Conservation (phyloP, 2,888 invertebrate species). For the Neoaliturus tenellus region DNA sequence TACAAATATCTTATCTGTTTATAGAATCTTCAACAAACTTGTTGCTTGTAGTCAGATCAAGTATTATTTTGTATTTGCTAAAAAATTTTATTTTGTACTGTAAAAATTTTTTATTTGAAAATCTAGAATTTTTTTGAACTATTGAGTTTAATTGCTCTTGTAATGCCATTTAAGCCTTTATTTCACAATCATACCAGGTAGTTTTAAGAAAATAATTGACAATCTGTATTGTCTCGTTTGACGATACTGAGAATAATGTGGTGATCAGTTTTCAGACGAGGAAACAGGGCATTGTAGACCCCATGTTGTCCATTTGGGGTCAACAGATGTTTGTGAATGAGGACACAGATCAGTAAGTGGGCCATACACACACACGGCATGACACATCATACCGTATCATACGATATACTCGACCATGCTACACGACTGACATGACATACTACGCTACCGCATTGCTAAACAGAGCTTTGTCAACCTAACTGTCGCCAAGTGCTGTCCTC, state of each 20-base stretch:
- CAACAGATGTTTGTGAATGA: conserved; percentile 98
- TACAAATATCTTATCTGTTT: too few species aligned
- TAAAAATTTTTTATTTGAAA: too few species aligned
- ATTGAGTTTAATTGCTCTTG: too few species aligned
- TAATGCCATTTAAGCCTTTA: not conserved
- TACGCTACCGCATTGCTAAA: too few species aligned
- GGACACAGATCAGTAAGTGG: conserved; percentile 97
- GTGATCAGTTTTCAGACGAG: conserved; percentile 76
- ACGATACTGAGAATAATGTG: conserved; percentile 41
- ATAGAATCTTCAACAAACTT: too few species aligned
- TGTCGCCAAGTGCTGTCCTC: too few species aligned
- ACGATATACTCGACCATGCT: not conserved
- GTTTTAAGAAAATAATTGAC: not conserved
- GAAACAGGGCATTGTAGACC: conserved; percentile 98
- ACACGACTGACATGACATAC: conserved; percentile 22
- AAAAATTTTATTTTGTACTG: too few species aligned
- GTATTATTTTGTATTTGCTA: too few species aligned
- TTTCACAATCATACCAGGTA: not conserved
- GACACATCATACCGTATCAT: conserved; percentile 34
- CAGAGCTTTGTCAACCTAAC: too few species aligned
- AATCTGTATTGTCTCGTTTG: not conserved
- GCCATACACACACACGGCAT: conserved; percentile 62
- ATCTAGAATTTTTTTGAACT: too few species aligned
- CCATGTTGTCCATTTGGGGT: conserved; percentile 99
- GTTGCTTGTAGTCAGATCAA: too few species aligned